Percentiles rank a stretch among this genome's conserved stretches.
These are phyloP conservation scores for Diarsia rubi DNA, from an alignment of 2,888 invertebrate species.

Conservation along the genomic window DNA sequence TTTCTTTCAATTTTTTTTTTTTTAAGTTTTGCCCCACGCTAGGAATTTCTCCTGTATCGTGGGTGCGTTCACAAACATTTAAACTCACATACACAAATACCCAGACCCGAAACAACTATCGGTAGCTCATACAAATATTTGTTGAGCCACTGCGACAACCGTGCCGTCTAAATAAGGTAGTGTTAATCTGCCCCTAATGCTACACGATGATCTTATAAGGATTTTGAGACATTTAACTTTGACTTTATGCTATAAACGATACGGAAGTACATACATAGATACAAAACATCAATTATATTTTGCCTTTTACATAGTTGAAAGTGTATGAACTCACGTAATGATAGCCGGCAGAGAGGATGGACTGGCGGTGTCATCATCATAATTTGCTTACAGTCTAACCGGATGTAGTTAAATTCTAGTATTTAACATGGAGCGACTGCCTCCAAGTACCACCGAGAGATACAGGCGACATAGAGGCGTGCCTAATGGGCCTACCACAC, in stretches of 20 bases:
- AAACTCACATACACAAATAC: too few species aligned
- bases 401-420: not conserved
- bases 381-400: not conserved
- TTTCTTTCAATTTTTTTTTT: too few species aligned
- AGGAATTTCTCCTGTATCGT: too few species aligned
- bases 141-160: too few species aligned
- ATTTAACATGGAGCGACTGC: not conserved
- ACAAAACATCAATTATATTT: slow-evolving; percentile 9
- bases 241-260: slow-evolving; percentile 4
- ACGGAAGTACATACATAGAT: slow-evolving; percentile 8
- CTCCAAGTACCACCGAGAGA: too few species aligned
- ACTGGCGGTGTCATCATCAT: not conserved
- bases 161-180: too few species aligned
- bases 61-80: too few species aligned
- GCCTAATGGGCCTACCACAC: too few species aligned
- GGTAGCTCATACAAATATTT: too few species aligned
- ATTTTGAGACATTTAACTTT: slow-evolving; percentile 2
- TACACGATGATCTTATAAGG: not conserved
- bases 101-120: too few species aligned
- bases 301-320: slow-evolving; percentile 2
- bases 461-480: too few species aligned
- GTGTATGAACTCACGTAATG: not conserved
- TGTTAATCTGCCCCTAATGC: slow-evolving; percentile 1
- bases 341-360: not conserved
- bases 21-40: too few species aligned